Base-by-base conservation (phyloP, 2,113 vertebrate species). In the Nyctereutes procyonoides region DNA sequence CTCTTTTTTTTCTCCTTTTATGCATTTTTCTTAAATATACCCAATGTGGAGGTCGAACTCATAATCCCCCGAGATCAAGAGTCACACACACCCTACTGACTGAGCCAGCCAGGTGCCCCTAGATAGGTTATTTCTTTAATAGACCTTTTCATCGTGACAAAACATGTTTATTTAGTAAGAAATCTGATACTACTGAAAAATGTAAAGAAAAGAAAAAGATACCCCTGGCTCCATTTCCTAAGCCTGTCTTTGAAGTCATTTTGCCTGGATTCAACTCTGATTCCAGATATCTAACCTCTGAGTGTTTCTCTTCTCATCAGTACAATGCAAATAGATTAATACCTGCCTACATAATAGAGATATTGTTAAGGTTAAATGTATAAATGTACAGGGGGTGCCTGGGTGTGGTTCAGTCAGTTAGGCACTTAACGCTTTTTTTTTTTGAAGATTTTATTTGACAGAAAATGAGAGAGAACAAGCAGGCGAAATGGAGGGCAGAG, bases 171-270 rank as follows among this genome's bases (percentile, higher is more conserved):
- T 53, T 76, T 65, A 85, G 43, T 93, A 88, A 69, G 51, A 88
- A 88, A 80, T 28, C 62, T 93, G 35, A 53, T 63, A 76, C 24
- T 55, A 65, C 81, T 76, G 81, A 58, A 93, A 79, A 56, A 79
- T 14, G 7, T 93, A 58, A 67, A 93, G 80, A 69, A 87, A 35
- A 51, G 74, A 94, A 94, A 80, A 88, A 88, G 76, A 63, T 73
- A 89, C 4, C 12, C 8, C 67, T 82, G 53, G 17, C 82, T 94
- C 55, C 32, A 73, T 82, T 88, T 79, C 28, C 60, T 87, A 67
- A 67, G 87, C 14, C 67, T 69, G 20, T 87, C 43, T 53, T 69
- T 73, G 24, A 89, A 73, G 26, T 82, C 56, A 26, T 89, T 65
- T 63, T 89, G 56, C 77, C 43, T 53, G 13, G 65, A 22, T 81